These are phyloP conservation scores for Colistium nudipinnis DNA, from an alignment of 2,113 vertebrate genomes.

Conservation along the genomic window DNA sequence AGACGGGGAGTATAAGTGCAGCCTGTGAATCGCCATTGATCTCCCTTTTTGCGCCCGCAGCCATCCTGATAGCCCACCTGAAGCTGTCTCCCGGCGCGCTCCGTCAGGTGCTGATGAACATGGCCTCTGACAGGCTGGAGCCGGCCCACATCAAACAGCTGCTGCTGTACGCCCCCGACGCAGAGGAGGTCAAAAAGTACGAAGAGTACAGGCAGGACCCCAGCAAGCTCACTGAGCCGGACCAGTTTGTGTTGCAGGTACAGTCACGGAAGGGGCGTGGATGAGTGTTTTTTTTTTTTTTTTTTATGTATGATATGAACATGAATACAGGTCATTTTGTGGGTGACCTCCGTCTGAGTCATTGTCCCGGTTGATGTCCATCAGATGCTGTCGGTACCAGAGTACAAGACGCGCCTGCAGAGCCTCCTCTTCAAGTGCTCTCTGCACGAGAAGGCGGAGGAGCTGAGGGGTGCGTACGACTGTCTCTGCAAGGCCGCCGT, in stretches of 20 bases:
- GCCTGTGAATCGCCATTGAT: background rate
- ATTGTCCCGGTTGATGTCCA: background rate
- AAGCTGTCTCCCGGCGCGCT: conserved; percentile 92
- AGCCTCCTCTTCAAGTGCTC: conserved; percentile 94
- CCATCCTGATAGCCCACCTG: conserved; percentile 96
- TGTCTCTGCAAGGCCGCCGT: conserved; percentile 92
- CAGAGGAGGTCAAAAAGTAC: conserved; percentile 91
- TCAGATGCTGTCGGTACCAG: conserved; percentile 86
- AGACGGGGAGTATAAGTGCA: too few species aligned
- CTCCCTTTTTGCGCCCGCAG: conserved; percentile 66
- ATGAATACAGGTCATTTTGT: background rate
- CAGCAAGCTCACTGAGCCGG: conserved; percentile 92
- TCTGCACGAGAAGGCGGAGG: conserved; percentile 95
- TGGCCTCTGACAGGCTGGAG: conserved; percentile 90
- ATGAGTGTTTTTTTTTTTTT: background rate
- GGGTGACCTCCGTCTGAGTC: background rate
- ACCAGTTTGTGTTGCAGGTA: conserved; percentile 97
- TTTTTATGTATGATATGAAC: background rate
- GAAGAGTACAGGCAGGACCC: conserved; percentile 87
- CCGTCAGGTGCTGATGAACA: conserved; percentile 90
- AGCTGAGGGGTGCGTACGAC: conserved; percentile 90
- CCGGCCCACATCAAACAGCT: conserved; percentile 94
- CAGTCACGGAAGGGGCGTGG: background rate
- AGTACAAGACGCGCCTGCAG: conserved; percentile 92
- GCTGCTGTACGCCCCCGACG: conserved; percentile 92